A percentile compares a stretch with the other conserved stretches of the same genome.
Conservation (phyloP, 2,888 invertebrate species). For the Belgica antarctica region DNA sequence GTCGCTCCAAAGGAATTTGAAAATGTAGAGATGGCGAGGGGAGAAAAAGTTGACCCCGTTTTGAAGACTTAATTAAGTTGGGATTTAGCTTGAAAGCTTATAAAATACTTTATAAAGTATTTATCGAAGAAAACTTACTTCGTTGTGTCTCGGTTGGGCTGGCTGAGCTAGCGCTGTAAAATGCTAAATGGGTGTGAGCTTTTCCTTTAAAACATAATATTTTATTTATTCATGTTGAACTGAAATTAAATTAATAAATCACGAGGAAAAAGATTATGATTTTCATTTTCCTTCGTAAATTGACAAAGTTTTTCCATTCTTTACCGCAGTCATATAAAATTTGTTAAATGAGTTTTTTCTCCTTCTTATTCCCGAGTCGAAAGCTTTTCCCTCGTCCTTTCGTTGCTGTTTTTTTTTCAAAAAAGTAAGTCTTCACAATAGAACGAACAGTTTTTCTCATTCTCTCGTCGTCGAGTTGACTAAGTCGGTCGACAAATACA, state of each 20-base stretch:
- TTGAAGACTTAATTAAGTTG: slow-evolving; percentile 38
- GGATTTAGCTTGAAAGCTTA: slow-evolving; percentile 38
- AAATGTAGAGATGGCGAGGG: too few species aligned
- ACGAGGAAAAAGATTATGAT: slow-evolving; percentile 21
- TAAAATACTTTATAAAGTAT: slow-evolving; percentile 26
- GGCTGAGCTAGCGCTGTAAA: too few species aligned
- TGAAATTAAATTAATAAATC: slow-evolving; percentile 37
- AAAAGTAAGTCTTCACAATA: background rate
- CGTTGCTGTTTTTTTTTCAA: background rate
- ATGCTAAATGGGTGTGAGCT: too few species aligned
- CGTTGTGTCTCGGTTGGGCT: too few species aligned
- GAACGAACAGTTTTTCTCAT: slow-evolving; percentile 16
- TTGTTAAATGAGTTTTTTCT: slow-evolving; percentile 28
- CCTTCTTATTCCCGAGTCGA: background rate
- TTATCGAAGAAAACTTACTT: slow-evolving; percentile 22
- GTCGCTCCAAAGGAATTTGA: too few species aligned
- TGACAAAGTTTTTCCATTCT: slow-evolving; percentile 24
- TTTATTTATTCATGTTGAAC: background rate
- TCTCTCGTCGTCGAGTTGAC: background rate
- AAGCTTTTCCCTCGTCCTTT: background rate
- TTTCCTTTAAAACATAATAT: background rate
- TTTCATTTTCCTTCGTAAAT: slow-evolving; percentile 10
- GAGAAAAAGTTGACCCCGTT: slow-evolving; percentile 30
- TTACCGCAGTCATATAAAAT: background rate
- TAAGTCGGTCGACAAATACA: background rate